These are phyloP conservation scores for Apogon hyalosoma DNA, from an alignment of 2,797 vertebrate genomes.

Conservation along the genomic window DNA sequence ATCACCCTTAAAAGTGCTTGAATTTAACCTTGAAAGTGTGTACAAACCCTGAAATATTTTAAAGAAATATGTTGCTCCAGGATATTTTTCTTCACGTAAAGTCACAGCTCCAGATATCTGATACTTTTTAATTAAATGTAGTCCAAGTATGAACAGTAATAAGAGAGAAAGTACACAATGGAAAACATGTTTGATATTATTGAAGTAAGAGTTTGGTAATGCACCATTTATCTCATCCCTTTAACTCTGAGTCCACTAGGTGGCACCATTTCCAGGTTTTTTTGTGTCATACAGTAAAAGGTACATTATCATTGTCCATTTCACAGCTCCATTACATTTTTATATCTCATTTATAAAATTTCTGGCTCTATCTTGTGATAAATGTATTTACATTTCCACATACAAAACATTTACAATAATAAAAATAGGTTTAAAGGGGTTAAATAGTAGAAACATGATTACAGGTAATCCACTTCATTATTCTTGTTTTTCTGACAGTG, in stretches of 20 bases:
- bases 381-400: too few relatives aligned
- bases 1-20: too few relatives aligned
- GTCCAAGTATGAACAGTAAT: neutral
- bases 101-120: constrained; percentile 39
- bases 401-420: too few relatives aligned
- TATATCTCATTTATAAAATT: too few relatives aligned
- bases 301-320: neutral
- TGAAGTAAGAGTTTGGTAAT: neutral
- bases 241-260: constrained; percentile 17
- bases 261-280: constrained; percentile 34
- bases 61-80: constrained; percentile 43
- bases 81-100: constrained; percentile 72
- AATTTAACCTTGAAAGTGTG: too few relatives aligned
- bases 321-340: too few relatives aligned
- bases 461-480: too few relatives aligned
- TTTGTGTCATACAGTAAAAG: neutral
- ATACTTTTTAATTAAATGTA: constrained; percentile 6
- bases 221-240: neutral
- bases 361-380: too few relatives aligned
- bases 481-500: neutral
- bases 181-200: neutral
- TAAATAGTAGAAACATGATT: too few relatives aligned
- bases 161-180: neutral
- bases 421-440: too few relatives aligned
- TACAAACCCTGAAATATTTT: constrained; percentile 15